Evolutionary conservation across 2,113 vertebrate genomes (phyloP).

Genomic region (Heterotilapia buettikoferi): DNA sequence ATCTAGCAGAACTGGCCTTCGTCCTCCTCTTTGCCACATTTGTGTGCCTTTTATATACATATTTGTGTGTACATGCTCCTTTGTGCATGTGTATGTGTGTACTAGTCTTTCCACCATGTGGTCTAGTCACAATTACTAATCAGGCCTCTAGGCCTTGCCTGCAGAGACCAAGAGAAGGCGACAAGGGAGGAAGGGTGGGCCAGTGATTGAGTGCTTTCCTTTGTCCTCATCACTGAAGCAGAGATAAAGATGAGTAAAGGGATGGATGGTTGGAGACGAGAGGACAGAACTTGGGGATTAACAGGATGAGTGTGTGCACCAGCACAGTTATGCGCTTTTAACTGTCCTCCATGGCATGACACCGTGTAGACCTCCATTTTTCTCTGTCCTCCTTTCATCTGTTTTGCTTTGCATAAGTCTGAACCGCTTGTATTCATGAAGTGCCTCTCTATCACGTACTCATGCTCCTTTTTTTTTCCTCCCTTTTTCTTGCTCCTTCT

Average conservation of each 20-base stretch:
- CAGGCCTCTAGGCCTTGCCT: conserved; percentile 61
- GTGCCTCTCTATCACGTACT: conserved; percentile 39
- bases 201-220: conserved; percentile 68
- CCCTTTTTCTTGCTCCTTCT: conserved; percentile 13
- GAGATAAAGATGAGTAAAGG: conserved; percentile 64
- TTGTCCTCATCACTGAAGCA: conserved; percentile 70
- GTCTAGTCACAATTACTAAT: conserved; percentile 71
- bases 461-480: background rate
- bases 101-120: conserved; percentile 61
- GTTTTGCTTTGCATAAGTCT: conserved; percentile 52
- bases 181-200: conserved; percentile 14
- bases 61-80: background rate
- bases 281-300: conserved; percentile 56
- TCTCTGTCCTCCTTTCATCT: conserved; percentile 49
- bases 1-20: conserved; percentile 44
- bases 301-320: conserved; percentile 51
- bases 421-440: conserved; percentile 43
- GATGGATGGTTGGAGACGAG: conserved; percentile 62
- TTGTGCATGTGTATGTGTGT: conserved; percentile 28
- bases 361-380: conserved; percentile 52
- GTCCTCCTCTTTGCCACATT: conserved; percentile 24
- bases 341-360: conserved; percentile 63
- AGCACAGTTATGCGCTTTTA: conserved; percentile 49
- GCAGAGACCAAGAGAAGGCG: conserved; percentile 39
- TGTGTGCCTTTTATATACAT: background rate